These are phyloP conservation scores for Pristionchus fissidentatus DNA, from an alignment of 2,888 invertebrate genomes.

Conservation along the genomic window DNA sequence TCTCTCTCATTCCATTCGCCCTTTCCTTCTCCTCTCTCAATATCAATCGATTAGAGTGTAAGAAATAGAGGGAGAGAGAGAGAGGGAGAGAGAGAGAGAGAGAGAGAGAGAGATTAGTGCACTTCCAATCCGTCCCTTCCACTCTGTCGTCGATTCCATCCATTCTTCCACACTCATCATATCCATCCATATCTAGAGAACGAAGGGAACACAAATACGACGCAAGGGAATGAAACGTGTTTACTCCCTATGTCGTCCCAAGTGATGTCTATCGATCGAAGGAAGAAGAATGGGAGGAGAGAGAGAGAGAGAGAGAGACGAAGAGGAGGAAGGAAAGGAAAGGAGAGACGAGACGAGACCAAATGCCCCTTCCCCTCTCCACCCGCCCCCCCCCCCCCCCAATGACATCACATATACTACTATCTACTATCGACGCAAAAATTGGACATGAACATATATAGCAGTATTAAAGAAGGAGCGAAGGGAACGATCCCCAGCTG, in stretches of 20 bases:
- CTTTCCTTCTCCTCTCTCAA: not conserved
- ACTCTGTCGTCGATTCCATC: too few relatives aligned
- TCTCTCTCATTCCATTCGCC: conserved; percentile 3
- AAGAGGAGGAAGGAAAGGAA: not conserved
- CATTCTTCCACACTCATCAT: too few relatives aligned
- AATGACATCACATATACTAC: too few relatives aligned
- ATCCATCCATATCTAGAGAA: too few relatives aligned
- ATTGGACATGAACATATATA: too few relatives aligned
- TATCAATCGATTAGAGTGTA: not conserved
- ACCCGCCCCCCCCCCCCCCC: too few relatives aligned
- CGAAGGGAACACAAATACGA: too few relatives aligned
- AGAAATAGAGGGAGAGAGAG: not conserved
- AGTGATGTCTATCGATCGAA: not conserved
- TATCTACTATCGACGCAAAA: too few relatives aligned
- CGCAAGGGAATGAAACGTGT: not conserved
- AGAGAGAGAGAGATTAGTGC: not conserved
- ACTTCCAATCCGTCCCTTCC: not conserved
- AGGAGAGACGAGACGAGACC: not conserved
- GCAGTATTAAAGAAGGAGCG: too few relatives aligned
- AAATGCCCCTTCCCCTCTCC: not conserved
- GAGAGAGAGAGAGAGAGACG: not conserved
- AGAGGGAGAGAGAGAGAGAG: not conserved
- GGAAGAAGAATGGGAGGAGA: not conserved
- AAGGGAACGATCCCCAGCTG: too few relatives aligned
- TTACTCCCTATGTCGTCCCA: conserved; percentile 3